Evolutionary conservation across 1,140 invertebrate species (phyloP), one percentile per base, ranked within the genome.

Genomic region (Papilio polytes): DNA sequence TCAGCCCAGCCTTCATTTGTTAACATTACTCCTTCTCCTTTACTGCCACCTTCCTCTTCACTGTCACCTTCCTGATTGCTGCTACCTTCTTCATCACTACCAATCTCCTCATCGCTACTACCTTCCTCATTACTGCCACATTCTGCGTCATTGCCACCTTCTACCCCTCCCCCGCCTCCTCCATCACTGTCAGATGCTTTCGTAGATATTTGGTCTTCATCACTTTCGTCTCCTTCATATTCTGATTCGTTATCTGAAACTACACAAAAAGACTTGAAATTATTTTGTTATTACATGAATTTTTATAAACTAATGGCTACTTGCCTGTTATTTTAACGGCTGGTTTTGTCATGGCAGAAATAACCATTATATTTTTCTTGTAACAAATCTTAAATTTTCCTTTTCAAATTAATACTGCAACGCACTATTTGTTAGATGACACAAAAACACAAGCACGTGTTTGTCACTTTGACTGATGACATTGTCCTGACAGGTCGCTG

Each of bases 1-100:
- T 97, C 96, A 70, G 97, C 97, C 97, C 96, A 97, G n/a, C 95
- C 96, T 84, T 92, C 90, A 88, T 96, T 97, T 41, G 88, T 91
- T 13, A 78, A 20, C 77, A 94, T 83, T 46, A 93, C 74, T 74
- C 79, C 46, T 48, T 48, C 80, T 8, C 86, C 84, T 46, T 88
- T 81, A 10, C 59, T 56, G 44, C 85, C 83, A 48, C 63, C 80
- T 70, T 86, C 82, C 15, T 82, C 74, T 72, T 84, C 80, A 80
- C 59, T 84, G 66, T n/a, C 81, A 78, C 82, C 86, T 41, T 76
- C 72, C 15, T 20, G n/a, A 20, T 56, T 12, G 3, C 63, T 26
- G 72, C 72, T 76, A 7, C 81, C 59, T 44, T 41, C 7, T 7
- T 85, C 85, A 63, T 73, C 78, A 1, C 63, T 70, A 9, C 15